Evolutionary conservation across 2,797 vertebrate genomes (phyloP), one percentile per base, ranked within the genome.

Genomic region (Lemur catta): DNA sequence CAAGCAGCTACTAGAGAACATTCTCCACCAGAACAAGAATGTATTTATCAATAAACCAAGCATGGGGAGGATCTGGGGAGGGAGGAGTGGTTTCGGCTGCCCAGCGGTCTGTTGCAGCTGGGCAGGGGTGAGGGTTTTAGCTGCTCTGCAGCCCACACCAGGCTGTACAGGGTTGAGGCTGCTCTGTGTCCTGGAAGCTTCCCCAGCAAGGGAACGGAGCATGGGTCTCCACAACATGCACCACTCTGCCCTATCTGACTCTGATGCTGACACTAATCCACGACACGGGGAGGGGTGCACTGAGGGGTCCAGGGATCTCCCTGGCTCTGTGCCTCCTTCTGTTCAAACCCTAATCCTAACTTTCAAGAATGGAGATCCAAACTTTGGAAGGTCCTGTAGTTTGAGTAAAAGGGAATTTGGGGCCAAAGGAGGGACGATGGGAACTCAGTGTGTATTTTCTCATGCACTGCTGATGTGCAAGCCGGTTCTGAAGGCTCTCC

Each of bases 391-490:
- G 18, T 61, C 52, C 30, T 48, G 0, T 28, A 20, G 26, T 78
- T 50, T 48, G 61, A 57, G 14, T 50, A 55, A 24, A 52, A 57
- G 7, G 33, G 52, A 63, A 84, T 35, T 55, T 20, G 33, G 69
- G 20, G 78, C 61, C 61, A 52, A 33, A 61, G 30, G 3, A 55
- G 28, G 46, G 46, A 38, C 1, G 1, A 20, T 6, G 8, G 0
- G 59, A 48, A 33, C n/a, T 57, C 55, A 3, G 3, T 43, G n/a
- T 8, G 15, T 17, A 26, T 18, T 15, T 65, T n/a, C 81, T 26
- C 1, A 0, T 6, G 2, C 71, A 48, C 35, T 12, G 15, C 17
- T 22, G 24, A 41, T 4, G 1, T 12, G 13, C 1, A 6, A 61
- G 46, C 76, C 24, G 6, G 15, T 18, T 61, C 92, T 82, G 12